Conservation (phyloP, 1,140 invertebrate species). For the Aphelenchoides avenae region DNA sequence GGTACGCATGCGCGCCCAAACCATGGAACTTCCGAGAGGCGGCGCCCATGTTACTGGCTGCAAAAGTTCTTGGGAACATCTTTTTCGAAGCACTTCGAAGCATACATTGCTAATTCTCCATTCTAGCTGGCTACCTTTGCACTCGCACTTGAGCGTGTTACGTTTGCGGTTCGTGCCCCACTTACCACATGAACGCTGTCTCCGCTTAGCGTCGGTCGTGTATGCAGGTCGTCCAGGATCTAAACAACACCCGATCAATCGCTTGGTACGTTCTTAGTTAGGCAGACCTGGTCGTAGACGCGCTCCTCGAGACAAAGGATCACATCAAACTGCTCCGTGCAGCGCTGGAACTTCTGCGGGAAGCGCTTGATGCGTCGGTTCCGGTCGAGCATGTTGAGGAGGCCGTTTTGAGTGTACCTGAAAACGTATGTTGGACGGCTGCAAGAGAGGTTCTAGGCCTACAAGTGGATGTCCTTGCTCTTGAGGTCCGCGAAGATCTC, state of each 20-base stretch:
- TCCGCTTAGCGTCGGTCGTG: slow-evolving; percentile 53
- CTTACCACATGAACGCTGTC: slow-evolving; percentile 81
- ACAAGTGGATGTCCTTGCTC: slow-evolving; percentile 65
- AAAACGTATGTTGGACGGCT: too few species aligned
- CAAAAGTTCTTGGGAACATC: too few species aligned
- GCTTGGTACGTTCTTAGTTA: slow-evolving; percentile 52
- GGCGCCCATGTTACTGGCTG: too few species aligned
- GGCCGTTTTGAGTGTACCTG: slow-evolving; percentile 95
- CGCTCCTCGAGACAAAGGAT: slow-evolving; percentile 95
- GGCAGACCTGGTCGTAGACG: slow-evolving; percentile 88
- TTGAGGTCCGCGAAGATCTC: slow-evolving; percentile 92
- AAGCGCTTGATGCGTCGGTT: slow-evolving; percentile 88
- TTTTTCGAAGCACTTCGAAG: too few species aligned
- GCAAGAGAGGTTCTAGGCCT: too few species aligned
- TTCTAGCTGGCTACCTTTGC: too few species aligned
- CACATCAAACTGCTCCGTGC: slow-evolving; percentile 86
- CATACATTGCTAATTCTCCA: too few species aligned
- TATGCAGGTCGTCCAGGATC: slow-evolving; percentile 59
- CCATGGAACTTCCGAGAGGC: too few species aligned
- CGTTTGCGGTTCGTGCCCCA: too few species aligned
- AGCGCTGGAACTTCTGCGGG: slow-evolving; percentile 89
- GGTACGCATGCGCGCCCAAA: too few species aligned
- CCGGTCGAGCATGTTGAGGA: slow-evolving; percentile 95
- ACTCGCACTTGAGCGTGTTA: too few species aligned
- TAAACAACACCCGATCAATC: too few species aligned